Base-by-base conservation (phyloP, 2,113 vertebrate species). In the Ciconia maguari region DNA sequence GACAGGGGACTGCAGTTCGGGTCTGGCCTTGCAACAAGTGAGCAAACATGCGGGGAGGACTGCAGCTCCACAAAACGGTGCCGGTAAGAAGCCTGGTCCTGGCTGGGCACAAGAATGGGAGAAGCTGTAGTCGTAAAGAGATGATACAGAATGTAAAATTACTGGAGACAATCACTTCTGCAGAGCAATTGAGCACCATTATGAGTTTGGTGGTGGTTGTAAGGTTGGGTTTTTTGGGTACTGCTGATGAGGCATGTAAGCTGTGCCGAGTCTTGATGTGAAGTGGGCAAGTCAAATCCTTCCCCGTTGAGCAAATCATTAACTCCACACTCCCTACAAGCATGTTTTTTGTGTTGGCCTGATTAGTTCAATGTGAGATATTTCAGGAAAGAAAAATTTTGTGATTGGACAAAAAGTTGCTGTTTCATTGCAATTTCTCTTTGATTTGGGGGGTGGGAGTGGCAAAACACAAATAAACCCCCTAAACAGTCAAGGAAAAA, bases 1-100 rank as follows among this genome's bases (percentile, higher is more conserved):
- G 2, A 16, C 64, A 32, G 20, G 48, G n/a, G 42, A 36, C 44
- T 0, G 0, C 16, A 21, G 57, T 16, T 20, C 0, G 1, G 9
- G 17, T 27, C 51, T 72, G 78, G 16, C 60, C 26, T 21, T 26
- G 16, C 16, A 6, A 24, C 7, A 5, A 8, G 42, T 11, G 34
- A 80, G 29, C 51, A n/a, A n/a, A 13, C 3, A 2, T 4, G 26
- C 18, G 36, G 49, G 38, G 27, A 52, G 22, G 29, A 15, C 29
- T 38, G 30, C 10, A 11, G 19, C 16, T 36, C 26, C 19, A 7
- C 52, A 15, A 3, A 78, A 21, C 0, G 1, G 19, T 49, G n/a
- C 7, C 3, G 2, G 13, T 48, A 36, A 80, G 26, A 57, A 84
- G 20, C 20, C 46, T 52, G 24, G 21, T 46, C 24, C 60, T 84